Conservation (phyloP, 2,113 vertebrate species). For the Chauna torquata region DNA sequence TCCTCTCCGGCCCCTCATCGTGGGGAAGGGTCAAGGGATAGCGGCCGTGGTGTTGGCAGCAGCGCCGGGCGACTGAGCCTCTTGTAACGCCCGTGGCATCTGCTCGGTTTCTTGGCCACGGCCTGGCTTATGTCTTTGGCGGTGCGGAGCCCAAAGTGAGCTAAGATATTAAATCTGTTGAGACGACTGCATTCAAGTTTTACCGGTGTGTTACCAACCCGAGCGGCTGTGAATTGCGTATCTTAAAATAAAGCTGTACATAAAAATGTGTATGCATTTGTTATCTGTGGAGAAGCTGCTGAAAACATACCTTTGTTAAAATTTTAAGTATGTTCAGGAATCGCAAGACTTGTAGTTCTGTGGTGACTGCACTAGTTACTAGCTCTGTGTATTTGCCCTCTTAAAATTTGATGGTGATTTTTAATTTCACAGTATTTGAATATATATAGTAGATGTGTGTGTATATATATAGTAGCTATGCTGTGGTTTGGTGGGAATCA, state of each 20-base stretch:
- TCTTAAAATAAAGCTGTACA: accelerated
- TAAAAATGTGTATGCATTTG: accelerated
- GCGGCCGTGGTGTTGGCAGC: not conserved
- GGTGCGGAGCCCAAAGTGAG: not conserved
- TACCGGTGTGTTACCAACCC: not conserved
- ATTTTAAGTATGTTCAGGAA: not conserved
- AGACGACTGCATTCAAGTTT: not conserved
- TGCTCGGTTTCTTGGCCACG: not conserved
- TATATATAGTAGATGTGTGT: not conserved
- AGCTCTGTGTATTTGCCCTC: not conserved
- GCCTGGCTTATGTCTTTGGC: not conserved
- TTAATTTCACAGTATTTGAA: not conserved
- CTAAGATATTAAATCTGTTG: accelerated
- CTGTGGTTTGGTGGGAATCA: not conserved
- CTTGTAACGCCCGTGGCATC: not conserved
- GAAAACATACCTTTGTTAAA: not conserved
- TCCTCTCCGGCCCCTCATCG: not conserved
- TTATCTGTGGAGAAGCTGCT: not conserved
- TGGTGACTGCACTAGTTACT: not conserved
- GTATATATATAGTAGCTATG: not conserved
- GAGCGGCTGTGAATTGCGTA: accelerated
- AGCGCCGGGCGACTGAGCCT: not conserved
- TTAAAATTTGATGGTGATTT: not conserved
- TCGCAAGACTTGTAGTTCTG: not conserved
- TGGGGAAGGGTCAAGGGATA: not conserved